phyloP scores from a whole-genome alignment of 2,113 vertebrate genomes.

The Chionodraco myersi region DNA sequence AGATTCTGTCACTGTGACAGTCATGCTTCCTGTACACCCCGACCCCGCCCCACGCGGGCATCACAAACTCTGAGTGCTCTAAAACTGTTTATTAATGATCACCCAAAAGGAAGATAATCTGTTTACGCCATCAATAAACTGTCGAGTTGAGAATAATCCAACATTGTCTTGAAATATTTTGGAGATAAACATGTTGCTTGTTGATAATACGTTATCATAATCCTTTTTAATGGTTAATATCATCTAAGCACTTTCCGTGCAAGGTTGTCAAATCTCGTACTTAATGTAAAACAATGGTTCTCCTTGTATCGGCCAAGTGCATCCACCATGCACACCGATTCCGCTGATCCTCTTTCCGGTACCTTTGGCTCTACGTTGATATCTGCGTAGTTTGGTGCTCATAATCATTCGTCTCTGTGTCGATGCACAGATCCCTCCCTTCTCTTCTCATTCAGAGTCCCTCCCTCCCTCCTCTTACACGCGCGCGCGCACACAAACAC shows the following conservation, averaged over 20 bases:
- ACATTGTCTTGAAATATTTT: neutral
- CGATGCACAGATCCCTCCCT: constrained; percentile 60
- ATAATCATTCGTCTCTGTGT: constrained; percentile 67
- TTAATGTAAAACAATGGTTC: neutral
- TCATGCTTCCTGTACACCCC: constrained; percentile 6
- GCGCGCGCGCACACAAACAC: constrained; percentile 52
- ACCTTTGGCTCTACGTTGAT: constrained; percentile 79
- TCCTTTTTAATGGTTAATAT: neutral
- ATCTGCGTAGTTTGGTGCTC: constrained; percentile 80
- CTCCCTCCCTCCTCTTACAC: constrained; percentile 47
- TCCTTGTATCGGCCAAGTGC: constrained; percentile 9
- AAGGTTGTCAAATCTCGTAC: neutral
- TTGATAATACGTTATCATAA: neutral
- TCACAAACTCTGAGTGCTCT: neutral
- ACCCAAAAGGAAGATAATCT: neutral
- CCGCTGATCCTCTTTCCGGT: constrained; percentile 82
- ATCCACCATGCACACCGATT: constrained; percentile 31
- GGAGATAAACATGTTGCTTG: neutral
- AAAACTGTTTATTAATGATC: constrained; percentile 3
- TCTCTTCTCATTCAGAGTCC: constrained; percentile 37
- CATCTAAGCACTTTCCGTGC: neutral
- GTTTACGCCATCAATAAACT: neutral
- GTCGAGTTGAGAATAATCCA: neutral
- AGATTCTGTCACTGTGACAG: constrained; percentile 9
- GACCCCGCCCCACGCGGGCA: neutral